Percentiles rank a stretch among this genome's conserved stretches.
Conservation (phyloP, 2,888 invertebrate species). For the Adelognathus sp. region DNA sequence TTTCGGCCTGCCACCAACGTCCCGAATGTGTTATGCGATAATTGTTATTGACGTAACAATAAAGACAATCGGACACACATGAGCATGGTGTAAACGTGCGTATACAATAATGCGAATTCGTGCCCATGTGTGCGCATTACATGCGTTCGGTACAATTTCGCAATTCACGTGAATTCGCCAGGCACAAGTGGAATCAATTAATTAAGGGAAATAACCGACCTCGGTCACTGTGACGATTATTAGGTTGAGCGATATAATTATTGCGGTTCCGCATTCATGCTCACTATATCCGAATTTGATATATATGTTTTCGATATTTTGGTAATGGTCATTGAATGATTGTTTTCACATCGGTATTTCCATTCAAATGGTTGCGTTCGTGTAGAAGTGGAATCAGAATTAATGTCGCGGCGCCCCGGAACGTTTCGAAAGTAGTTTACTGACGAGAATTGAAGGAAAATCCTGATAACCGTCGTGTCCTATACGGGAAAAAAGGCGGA, state of each 20-base stretch:
- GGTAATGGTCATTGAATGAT: too few relatives aligned
- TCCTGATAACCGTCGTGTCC: too few relatives aligned
- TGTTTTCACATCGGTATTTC: too few relatives aligned
- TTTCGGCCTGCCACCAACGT: background rate
- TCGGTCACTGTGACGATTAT: slow-evolving; percentile 34
- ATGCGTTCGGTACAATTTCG: slow-evolving; percentile 13
- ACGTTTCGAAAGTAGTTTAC: too few relatives aligned
- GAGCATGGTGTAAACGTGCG: too few relatives aligned
- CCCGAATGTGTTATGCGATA: slow-evolving; percentile 16
- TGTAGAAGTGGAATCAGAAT: too few relatives aligned
- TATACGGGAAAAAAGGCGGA: too few relatives aligned
- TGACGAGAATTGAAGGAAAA: too few relatives aligned
- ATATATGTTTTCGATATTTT: background rate
- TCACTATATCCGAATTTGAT: background rate
- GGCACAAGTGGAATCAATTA: slow-evolving; percentile 55
- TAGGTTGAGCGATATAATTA: slow-evolving; percentile 58
- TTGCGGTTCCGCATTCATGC: slow-evolving; percentile 23
- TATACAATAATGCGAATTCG: background rate
- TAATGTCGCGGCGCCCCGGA: too few relatives aligned
- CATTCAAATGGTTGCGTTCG: too few relatives aligned
- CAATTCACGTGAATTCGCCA: background rate
- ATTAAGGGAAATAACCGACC: slow-evolving; percentile 58
- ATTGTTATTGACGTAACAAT: slow-evolving; percentile 58
- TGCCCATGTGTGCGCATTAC: background rate
- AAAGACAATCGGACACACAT: slow-evolving; percentile 44